Base-by-base conservation (phyloP, 2,113 vertebrate species). In the Hemicordylus capensis region DNA sequence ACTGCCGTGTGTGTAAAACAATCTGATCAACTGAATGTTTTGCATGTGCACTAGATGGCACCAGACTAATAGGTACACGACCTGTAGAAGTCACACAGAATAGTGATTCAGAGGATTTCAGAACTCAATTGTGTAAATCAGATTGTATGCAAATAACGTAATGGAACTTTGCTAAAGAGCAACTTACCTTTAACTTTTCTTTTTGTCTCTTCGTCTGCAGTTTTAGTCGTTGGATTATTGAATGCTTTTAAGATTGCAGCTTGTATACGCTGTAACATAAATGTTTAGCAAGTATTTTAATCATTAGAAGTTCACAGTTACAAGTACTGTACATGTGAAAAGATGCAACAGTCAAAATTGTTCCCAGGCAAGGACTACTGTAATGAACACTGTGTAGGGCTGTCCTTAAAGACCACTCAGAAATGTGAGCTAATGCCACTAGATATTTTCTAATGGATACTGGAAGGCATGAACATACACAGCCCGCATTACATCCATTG, bases 181-280 rank as follows among this genome's bases (percentile, higher is more conserved):
- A 81, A 83, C 90, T 61, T 96, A 99, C 99, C 98, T 99, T 99
- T 99, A 88, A 99, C 97, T 97, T 98, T 97, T 88, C 96, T 97
- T 95, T 98, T 99, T 42, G 98, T 99, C 91, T 99, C 99, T 70
- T 99, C 98, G 79, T 99, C 98, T 80, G 99, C 99, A 0, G 98
- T 99, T 95, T 98, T 99, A 93, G 98, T 98, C 12, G 98, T 99
- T 87, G 99, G 99, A 92, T 99, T 99, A 93, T 99, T 99, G 94
- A 99, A 99, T 15, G 98, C 97, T 96, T 98, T 99, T 92, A 99
- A 96, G 93, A 99, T 99, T 87, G 97, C 97, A 31, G 97, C 97
- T 96, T 99, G 98, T 95, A 99, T 98, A 80, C 98, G 97, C 99
- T 99, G 88, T 10, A 94, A 91, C 76, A 91, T 34, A 93, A 90